These are phyloP conservation scores for Pan troglodytes DNA, from an alignment of 2,113 vertebrate species.

Conservation along the genomic window DNA sequence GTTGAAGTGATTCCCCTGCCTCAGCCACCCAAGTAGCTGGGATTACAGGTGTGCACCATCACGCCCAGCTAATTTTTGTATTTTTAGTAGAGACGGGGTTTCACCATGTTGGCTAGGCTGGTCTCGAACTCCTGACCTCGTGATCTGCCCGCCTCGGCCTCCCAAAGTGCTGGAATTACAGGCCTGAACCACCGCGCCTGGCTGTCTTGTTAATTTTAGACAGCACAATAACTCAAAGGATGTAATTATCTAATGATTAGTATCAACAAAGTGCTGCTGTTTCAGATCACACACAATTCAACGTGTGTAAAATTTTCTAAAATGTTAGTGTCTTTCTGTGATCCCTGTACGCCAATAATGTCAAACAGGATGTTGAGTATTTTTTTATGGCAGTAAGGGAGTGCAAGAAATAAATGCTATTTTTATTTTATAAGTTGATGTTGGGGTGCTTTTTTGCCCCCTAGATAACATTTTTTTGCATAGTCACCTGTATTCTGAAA, in stretches of 20 bases:
- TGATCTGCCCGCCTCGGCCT: too few relatives aligned
- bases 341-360: background rate
- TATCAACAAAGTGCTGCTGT: background rate
- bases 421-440: constrained; percentile 2
- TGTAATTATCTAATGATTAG: background rate
- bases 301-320: background rate
- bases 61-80: too few relatives aligned
- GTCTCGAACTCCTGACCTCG: too few relatives aligned
- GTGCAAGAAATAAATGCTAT: background rate
- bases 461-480: background rate
- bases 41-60: too few relatives aligned
- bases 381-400: background rate
- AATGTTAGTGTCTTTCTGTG: background rate
- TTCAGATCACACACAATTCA: background rate
- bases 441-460: background rate
- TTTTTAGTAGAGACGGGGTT: too few relatives aligned
- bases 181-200: too few relatives aligned
- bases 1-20: too few relatives aligned
- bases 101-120: too few relatives aligned
- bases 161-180: too few relatives aligned
- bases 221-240: background rate
- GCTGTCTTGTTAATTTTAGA: background rate
- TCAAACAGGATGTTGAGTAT: background rate
- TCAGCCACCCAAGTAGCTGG: too few relatives aligned
- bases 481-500: background rate